Percentiles rank a stretch among this genome's conserved stretches.
Evolutionary conservation across 2,888 invertebrate species (phyloP).

Genomic region (Cephus nigrinus): DNA sequence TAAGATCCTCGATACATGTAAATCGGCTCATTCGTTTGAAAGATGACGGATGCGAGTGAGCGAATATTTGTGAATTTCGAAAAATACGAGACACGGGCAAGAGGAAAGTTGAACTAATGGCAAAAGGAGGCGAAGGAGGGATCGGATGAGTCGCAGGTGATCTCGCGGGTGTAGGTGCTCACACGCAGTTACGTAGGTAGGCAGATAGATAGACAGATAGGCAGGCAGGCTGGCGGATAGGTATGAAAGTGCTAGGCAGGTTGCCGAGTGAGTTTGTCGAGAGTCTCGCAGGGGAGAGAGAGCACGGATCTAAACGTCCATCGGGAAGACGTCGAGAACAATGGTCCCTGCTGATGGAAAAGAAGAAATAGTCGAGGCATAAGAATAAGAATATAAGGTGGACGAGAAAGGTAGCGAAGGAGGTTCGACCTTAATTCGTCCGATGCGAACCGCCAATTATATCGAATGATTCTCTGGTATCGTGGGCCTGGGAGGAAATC

Average conservation of each 20-base stretch:
- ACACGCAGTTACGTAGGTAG: constrained; percentile 6
- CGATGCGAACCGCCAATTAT: constrained; percentile 28
- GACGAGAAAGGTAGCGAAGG: too few species aligned
- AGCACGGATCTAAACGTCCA: not conserved
- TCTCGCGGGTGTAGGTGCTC: constrained; percentile 32
- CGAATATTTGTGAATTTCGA: too few species aligned
- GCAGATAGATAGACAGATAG: too few species aligned
- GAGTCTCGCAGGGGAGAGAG: not conserved
- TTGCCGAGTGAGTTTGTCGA: not conserved
- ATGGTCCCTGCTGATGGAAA: not conserved
- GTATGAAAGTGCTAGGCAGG: too few species aligned
- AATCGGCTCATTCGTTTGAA: too few species aligned
- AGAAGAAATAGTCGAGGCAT: constrained; percentile 1
- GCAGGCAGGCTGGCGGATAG: too few species aligned
- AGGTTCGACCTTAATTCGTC: constrained; percentile 21
- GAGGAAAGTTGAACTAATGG: not conserved
- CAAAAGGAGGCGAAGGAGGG: constrained; percentile 5
- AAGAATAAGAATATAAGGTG: too few species aligned
- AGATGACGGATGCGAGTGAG: too few species aligned
- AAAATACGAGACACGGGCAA: too few species aligned
- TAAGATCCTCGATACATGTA: too few species aligned
- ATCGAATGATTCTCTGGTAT: constrained; percentile 17
- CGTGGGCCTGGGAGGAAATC: constrained; percentile 9
- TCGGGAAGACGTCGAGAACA: not conserved
- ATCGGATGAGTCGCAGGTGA: constrained; percentile 18